Conservation (phyloP, 2,888 invertebrate genomes). For the Aporophyla nigra region DNA sequence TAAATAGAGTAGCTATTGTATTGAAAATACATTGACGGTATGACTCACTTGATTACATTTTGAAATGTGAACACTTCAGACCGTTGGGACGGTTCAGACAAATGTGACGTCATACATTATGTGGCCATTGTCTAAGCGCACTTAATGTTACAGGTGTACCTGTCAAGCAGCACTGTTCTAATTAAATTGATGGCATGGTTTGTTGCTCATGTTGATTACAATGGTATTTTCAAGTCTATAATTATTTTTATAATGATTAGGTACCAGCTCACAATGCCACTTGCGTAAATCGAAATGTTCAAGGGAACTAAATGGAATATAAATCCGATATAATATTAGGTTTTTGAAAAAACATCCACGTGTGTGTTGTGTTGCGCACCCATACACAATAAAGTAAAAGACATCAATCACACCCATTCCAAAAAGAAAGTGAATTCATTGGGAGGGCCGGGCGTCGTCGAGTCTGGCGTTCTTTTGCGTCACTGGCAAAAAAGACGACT, state of each 20-base stretch:
- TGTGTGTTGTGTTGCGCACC: constrained; percentile 27
- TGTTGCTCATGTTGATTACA: constrained; percentile 16
- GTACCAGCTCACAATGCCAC: constrained; percentile 8
- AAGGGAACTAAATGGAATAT: constrained; percentile 7
- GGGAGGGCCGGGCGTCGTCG: constrained; percentile 79
- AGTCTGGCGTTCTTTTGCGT: constrained; percentile 82
- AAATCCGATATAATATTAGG: background rate
- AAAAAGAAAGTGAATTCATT: constrained; percentile 81
- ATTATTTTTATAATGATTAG: constrained; percentile 38
- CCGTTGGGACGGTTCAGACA: constrained; percentile 13
- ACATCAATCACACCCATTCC: constrained; percentile 66
- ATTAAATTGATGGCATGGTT: constrained; percentile 42
- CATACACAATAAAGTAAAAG: constrained; percentile 55
- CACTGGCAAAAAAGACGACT: constrained; percentile 82
- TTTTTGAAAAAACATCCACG: constrained; percentile 8
- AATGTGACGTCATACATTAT: constrained; percentile 47
- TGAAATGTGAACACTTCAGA: constrained; percentile 51
- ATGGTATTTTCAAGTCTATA: constrained; percentile 23
- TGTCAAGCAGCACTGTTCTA: constrained; percentile 30
- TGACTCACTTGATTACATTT: constrained; percentile 62
- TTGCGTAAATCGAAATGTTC: constrained; percentile 29
- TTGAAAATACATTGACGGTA: constrained; percentile 47
- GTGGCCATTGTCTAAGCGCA: constrained; percentile 51
- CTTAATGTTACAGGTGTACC: constrained; percentile 49
- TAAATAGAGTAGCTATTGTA: constrained; percentile 52